Base-by-base conservation (phyloP, 2,888 invertebrate species). In the Sarcophaga caerulescens region DNA sequence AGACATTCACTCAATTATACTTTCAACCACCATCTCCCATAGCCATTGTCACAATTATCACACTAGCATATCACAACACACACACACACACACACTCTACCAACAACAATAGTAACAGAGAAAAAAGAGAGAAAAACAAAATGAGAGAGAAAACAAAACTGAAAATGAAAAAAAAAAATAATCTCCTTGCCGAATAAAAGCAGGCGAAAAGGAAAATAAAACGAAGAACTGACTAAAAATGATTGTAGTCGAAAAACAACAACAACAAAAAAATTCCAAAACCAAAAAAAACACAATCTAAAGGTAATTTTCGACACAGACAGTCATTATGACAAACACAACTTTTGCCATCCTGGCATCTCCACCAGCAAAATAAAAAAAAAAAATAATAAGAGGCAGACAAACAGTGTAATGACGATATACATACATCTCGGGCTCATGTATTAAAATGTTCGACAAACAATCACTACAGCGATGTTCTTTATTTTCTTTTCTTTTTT, bases 251-350 rank as follows among this genome's bases (percentile, higher is more conserved):
- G 19, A 47, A 60, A 78, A 11, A 69, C 60, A 68, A 52, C 23
- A 66, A 19, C 11, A 12, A 25, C 59, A 69, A 80, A 79, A 47
- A 74, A 73, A 60, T 57, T 19, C 60, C 11, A 65, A 71, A n/a
- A n/a, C n/a, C n/a, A n/a, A n/a, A n/a, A n/a, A n/a, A 70, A 35
- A 57, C 57, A 71, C 57, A 63, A 65, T 71, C 47, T 21, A 44
- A 71, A 65, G 63, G 44, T 71, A 63, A 71, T 52, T 21, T 60
- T 23, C 59, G 11, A 66, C 59, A 62, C 59, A 62, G 52, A 19
- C 74, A 47, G 74, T 68, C 44, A 19, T 5, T 25, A 5, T n/a
- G 25, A 4, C 57, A 73, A 65, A 19, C 5, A 17, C 60, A 69
- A 52, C 17, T 14, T 52, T 35, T 52, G 12, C 52, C 52, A 52